Conservation (phyloP, 2,888 invertebrate species). For the Drosophila hamatofila region DNA sequence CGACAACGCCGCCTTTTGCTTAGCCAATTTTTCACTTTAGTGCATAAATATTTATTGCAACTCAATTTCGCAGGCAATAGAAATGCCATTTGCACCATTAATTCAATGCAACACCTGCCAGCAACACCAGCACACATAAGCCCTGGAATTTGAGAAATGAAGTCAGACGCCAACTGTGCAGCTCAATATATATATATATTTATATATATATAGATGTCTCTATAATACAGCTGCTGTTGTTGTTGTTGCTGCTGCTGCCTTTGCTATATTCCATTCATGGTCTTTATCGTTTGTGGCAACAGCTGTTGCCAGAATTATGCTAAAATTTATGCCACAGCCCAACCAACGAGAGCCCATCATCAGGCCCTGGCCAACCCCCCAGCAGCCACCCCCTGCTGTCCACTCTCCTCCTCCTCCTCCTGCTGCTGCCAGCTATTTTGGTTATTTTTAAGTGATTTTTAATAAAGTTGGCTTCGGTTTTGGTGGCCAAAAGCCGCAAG, state of each 20-base stretch:
- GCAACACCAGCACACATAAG: conserved; percentile 59
- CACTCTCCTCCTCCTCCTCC: background rate
- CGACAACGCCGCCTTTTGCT: conserved; percentile 58
- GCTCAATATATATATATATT: background rate
- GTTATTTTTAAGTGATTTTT: conserved; percentile 81
- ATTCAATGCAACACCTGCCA: conserved; percentile 79
- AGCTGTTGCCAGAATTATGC: conserved; percentile 80
- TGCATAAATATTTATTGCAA: conserved; percentile 80
- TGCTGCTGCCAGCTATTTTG: conserved; percentile 64
- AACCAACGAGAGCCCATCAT: conserved; percentile 37
- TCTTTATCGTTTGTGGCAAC: conserved; percentile 80
- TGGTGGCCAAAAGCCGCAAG: conserved; percentile 38
- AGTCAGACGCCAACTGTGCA: conserved; percentile 57
- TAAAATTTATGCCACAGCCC: conserved; percentile 71
- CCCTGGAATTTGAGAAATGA: conserved; percentile 73
- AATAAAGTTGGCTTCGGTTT: conserved; percentile 68
- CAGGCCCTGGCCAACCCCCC: background rate
- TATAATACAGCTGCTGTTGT: conserved; percentile 33
- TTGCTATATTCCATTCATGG: conserved; percentile 74
- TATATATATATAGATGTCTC: conserved; percentile 5
- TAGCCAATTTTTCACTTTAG: conserved; percentile 79
- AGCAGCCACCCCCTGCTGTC: conserved; percentile 7
- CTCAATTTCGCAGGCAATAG: conserved; percentile 80
- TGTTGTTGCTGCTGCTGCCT: conserved; percentile 25
- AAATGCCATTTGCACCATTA: conserved; percentile 81